Evolutionary conservation across 2,888 invertebrate genomes (phyloP).

Genomic region (Ophion obscuratus): DNA sequence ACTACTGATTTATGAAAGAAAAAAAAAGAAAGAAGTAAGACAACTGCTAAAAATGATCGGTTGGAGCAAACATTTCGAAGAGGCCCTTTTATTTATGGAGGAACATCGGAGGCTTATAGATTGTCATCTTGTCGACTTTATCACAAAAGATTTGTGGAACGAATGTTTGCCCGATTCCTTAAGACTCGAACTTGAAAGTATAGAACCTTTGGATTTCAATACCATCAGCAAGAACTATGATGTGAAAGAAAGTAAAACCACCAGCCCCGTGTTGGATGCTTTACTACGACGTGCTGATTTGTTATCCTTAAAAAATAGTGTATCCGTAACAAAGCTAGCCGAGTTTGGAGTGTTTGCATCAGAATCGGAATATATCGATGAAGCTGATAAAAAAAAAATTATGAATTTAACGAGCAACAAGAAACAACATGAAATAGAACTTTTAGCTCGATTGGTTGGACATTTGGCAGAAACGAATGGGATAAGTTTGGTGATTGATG

Average conservation of each 20-base stretch:
- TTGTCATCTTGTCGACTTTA: constrained; percentile 91
- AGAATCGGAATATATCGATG: constrained; percentile 76
- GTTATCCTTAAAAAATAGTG: constrained; percentile 75
- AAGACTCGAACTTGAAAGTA: constrained; percentile 84
- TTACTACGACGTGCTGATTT: constrained; percentile 72
- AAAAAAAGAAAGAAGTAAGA: background rate
- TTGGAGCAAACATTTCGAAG: constrained; percentile 78
- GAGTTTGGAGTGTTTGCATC: constrained; percentile 81
- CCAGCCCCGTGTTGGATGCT: constrained; percentile 59
- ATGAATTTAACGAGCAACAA: constrained; percentile 91
- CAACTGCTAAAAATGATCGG: constrained; percentile 63
- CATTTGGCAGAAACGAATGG: constrained; percentile 67
- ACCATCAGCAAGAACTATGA: background rate
- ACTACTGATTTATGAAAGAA: constrained; percentile 85
- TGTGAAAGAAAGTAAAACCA: constrained; percentile 4
- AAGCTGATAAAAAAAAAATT: constrained; percentile 72
- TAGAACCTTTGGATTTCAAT: constrained; percentile 2
- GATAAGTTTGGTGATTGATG: constrained; percentile 86
- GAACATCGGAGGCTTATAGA: constrained; percentile 88
- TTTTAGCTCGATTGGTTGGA: constrained; percentile 73
- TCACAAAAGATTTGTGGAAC: constrained; percentile 89
- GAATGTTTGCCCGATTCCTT: constrained; percentile 86
- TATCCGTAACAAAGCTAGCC: constrained; percentile 63
- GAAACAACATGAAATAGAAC: constrained; percentile 90
- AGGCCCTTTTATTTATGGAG: constrained; percentile 86